A percentile compares a stretch with the other conserved stretches of the same genome.
Conservation (phyloP, 2,888 invertebrate species). For the Resseliella maxima region DNA sequence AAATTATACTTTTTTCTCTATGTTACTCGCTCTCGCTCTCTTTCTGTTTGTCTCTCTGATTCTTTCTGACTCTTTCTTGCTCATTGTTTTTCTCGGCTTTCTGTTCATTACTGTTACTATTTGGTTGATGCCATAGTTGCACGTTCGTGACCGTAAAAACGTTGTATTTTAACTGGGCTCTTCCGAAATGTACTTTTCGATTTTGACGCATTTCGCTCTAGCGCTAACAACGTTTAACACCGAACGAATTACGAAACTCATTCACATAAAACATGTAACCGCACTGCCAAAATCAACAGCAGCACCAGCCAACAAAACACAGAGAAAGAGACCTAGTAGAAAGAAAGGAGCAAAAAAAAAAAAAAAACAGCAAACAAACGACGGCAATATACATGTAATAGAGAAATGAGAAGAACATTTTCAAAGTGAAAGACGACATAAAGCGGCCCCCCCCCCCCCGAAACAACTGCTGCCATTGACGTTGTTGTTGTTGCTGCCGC, state of each 20-base stretch:
- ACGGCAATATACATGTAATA: neutral
- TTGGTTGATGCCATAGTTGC: neutral
- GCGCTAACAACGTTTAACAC: slow-evolving; percentile 54
- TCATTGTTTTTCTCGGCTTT: no score
- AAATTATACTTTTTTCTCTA: neutral
- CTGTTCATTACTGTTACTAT: neutral
- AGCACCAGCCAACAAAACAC: neutral
- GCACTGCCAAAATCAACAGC: slow-evolving; percentile 42
- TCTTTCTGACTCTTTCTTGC: no score
- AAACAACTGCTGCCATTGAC: no score
- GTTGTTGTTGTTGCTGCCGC: no score
- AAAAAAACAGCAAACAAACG: neutral
- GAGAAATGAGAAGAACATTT: no score
- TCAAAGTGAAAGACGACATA: neutral
- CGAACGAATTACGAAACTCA: slow-evolving; percentile 23
- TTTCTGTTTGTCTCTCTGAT: no score
- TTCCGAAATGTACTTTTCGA: slow-evolving; percentile 28
- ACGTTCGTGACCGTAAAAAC: slow-evolving; percentile 36
- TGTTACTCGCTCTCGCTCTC: neutral
- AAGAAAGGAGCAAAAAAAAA: neutral
- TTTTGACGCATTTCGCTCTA: slow-evolving; percentile 44
- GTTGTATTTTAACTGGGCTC: slow-evolving; percentile 13
- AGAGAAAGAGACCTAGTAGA: neutral
- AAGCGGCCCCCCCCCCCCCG: no score
- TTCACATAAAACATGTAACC: slow-evolving; percentile 48